Evolutionary conservation across 2,888 invertebrate species (phyloP).

Genomic region (Pandemis heparana): DNA sequence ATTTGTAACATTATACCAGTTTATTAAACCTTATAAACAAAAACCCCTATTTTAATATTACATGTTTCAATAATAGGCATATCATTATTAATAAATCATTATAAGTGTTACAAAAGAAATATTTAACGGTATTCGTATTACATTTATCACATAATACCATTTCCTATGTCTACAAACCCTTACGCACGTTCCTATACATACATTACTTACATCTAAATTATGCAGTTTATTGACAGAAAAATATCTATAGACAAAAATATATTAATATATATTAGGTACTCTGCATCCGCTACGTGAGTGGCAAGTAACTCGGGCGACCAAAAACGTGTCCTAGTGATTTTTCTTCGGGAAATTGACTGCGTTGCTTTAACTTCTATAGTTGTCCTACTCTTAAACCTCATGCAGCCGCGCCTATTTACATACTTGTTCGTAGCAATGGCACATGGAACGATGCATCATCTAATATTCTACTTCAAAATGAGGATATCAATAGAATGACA

Average conservation of each 20-base stretch:
- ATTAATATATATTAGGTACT: conserved; percentile 58
- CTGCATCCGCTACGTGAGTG: conserved; percentile 60
- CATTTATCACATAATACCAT: conserved; percentile 73
- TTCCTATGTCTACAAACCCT: conserved; percentile 58
- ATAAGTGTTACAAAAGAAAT: conserved; percentile 65
- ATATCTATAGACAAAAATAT: conserved; percentile 75
- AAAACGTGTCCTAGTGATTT: conserved; percentile 63
- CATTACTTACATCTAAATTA: conserved; percentile 75
- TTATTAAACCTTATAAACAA: conserved; percentile 57
- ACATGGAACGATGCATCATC: conserved; percentile 56
- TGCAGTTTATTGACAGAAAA: conserved; percentile 76
- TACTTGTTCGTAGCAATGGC: conserved; percentile 74
- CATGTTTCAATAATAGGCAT: conserved; percentile 52
- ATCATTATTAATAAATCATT: conserved; percentile 39
- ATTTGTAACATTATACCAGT: conserved; percentile 61
- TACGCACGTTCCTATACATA: conserved; percentile 58
- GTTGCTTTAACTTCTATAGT: conserved; percentile 54
- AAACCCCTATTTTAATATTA: conserved; percentile 51
- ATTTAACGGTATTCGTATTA: conserved; percentile 53
- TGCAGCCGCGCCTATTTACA: conserved; percentile 61
- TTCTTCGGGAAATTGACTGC: conserved; percentile 77
- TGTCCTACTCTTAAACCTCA: conserved; percentile 20
- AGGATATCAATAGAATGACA: conserved; percentile 35
- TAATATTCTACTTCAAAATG: conserved; percentile 38
- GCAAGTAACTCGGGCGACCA: conserved; percentile 59